A percentile compares a stretch with the other conserved stretches of the same genome.
phyloP scores from a whole-genome alignment of 1,140 invertebrate genomes.

The Tetragonula clypearis region DNA sequence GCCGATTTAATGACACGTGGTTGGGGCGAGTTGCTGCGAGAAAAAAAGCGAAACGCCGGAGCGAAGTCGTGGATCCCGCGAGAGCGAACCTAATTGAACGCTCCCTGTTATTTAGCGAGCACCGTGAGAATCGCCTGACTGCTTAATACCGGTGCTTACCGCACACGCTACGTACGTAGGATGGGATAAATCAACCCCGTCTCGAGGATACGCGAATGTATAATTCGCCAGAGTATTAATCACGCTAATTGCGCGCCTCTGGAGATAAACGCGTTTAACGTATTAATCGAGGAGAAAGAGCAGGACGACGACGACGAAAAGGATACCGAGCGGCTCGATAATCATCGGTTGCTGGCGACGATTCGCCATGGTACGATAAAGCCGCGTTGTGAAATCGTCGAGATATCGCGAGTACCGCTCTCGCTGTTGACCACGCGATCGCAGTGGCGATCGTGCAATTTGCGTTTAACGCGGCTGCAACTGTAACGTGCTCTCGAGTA shows the following conservation, averaged over 20 bases:
- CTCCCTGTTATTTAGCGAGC: constrained; percentile 41
- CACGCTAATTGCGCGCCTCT: constrained; percentile 34
- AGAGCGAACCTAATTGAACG: constrained; percentile 37
- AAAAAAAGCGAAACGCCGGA: constrained; percentile 8
- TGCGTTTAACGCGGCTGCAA: background rate
- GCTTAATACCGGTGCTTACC: constrained; percentile 48
- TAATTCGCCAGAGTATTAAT: constrained; percentile 47
- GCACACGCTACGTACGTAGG: background rate
- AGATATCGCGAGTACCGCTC: background rate
- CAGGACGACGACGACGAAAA: background rate
- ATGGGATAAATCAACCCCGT: constrained; percentile 40
- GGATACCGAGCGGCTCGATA: background rate
- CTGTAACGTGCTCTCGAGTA: background rate
- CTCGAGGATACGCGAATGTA: constrained; percentile 8
- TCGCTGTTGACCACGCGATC: constrained; percentile 21
- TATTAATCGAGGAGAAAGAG: background rate
- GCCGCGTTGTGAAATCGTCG: background rate
- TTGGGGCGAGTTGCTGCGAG: background rate
- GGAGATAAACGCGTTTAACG: constrained; percentile 2
- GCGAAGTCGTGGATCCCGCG: background rate
- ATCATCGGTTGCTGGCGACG: background rate
- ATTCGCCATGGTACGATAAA: background rate
- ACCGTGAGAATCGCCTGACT: constrained; percentile 37
- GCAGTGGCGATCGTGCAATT: background rate
- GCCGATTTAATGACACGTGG: constrained; percentile 3